A percentile compares a stretch with the other conserved stretches of the same genome.
Evolutionary conservation across 1,140 invertebrate species (phyloP).

Genomic region (Drosophila funebris): DNA sequence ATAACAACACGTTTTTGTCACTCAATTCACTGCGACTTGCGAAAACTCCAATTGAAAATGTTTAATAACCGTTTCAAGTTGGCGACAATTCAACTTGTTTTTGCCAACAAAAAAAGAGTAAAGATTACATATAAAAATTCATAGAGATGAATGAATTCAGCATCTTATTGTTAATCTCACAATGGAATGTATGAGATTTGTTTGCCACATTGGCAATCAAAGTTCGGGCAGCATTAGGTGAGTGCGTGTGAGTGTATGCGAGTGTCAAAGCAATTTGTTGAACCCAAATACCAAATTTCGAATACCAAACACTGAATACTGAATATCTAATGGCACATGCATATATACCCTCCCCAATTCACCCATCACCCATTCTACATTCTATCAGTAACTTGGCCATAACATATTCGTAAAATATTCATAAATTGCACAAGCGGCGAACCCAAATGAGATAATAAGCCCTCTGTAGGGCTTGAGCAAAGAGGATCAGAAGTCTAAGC

Average conservation of each 20-base stretch:
- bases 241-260: background rate
- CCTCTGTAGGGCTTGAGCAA: conserved; percentile 3
- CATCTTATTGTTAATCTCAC: conserved; percentile 4
- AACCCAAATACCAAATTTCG: conserved; percentile 28
- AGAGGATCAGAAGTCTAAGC: conserved; percentile 37
- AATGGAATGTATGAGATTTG: conserved; percentile 8
- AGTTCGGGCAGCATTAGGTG: conserved; percentile 34
- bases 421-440: conserved; percentile 56
- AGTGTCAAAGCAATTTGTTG: conserved; percentile 42
- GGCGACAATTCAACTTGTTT: background rate
- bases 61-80: background rate
- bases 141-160: conserved; percentile 16
- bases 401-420: conserved; percentile 69
- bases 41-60: background rate
- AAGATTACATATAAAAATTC: background rate
- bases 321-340: conserved; percentile 19
- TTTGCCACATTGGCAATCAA: conserved; percentile 52
- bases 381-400: conserved; percentile 19
- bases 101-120: too few species aligned
- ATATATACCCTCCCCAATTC: background rate
- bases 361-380: background rate
- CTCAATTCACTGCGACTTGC: background rate
- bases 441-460: conserved; percentile 59
- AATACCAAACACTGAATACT: background rate
- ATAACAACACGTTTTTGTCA: too few species aligned